Percentiles rank a stretch among this genome's conserved stretches.
Conservation (phyloP, 2,113 vertebrate species). For the Edolisoma coerulescens region DNA sequence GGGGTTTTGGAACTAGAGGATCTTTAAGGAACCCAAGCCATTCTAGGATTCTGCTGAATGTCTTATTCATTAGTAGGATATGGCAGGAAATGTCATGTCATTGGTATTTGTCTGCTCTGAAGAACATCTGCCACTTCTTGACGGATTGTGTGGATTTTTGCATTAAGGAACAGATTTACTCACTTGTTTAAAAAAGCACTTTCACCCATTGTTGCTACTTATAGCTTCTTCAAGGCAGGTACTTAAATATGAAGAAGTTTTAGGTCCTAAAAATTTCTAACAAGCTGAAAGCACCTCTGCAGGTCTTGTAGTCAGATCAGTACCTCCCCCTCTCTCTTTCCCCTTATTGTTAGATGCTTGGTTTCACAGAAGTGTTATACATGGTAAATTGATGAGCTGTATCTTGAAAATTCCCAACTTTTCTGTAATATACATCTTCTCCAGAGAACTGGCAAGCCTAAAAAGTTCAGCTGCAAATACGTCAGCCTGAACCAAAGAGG, state of each 20-base stretch:
- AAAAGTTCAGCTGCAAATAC: background rate
- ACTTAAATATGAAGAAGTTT: background rate
- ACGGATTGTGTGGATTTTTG: background rate
- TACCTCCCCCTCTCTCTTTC: background rate
- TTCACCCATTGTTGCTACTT: background rate
- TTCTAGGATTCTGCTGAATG: background rate
- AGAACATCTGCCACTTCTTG: background rate
- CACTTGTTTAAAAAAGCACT: background rate
- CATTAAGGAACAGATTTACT: background rate
- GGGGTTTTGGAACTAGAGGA: rapidly evolving
- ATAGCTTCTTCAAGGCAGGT: background rate
- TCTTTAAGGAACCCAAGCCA: background rate
- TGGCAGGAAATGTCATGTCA: background rate
- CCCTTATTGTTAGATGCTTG: background rate
- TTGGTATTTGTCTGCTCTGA: background rate
- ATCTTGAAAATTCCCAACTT: constrained; percentile 5
- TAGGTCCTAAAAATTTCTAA: background rate
- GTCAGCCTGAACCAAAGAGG: background rate
- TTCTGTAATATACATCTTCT: background rate
- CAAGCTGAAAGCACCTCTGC: background rate
- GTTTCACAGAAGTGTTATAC: background rate
- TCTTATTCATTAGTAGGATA: background rate
- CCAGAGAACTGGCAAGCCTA: background rate
- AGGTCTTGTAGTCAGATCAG: background rate
- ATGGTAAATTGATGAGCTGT: background rate